Percentiles rank a stretch among this genome's conserved stretches.
Conservation (phyloP, 1,140 invertebrate genomes). For the Archivesica marissinica region DNA sequence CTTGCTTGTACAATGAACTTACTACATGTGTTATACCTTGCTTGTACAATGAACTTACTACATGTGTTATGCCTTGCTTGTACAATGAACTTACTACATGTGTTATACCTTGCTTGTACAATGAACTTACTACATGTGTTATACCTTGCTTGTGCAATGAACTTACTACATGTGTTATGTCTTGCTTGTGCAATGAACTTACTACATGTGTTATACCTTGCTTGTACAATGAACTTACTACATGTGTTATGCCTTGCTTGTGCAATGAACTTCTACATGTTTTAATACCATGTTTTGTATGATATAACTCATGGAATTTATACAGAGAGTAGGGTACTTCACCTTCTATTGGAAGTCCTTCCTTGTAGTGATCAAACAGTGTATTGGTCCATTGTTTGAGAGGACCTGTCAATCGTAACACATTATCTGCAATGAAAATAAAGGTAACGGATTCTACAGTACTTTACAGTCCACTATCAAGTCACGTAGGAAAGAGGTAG, state of each 20-base stretch:
- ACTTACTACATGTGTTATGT: neutral
- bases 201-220: neutral
- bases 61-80: no score
- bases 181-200: neutral
- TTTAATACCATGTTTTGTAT: neutral
- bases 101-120: no score
- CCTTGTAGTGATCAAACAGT: conserved; percentile 27
- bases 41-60: no score
- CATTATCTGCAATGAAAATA: conserved; percentile 6
- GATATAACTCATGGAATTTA: neutral
- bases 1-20: no score
- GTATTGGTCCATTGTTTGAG: conserved; percentile 14
- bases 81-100: no score
- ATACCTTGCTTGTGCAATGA: neutral
- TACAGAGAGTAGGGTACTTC: neutral
- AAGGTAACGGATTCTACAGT: neutral
- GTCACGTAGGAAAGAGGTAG: no score
- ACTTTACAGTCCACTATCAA: neutral
- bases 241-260: neutral
- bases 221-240: neutral
- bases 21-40: no score
- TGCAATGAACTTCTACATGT: neutral
- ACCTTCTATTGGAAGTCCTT: conserved; percentile 18
- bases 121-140: no score
- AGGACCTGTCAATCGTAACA: conserved; percentile 4